Conservation (phyloP, 2,888 invertebrate genomes). For the Epinotia brunnichana region DNA sequence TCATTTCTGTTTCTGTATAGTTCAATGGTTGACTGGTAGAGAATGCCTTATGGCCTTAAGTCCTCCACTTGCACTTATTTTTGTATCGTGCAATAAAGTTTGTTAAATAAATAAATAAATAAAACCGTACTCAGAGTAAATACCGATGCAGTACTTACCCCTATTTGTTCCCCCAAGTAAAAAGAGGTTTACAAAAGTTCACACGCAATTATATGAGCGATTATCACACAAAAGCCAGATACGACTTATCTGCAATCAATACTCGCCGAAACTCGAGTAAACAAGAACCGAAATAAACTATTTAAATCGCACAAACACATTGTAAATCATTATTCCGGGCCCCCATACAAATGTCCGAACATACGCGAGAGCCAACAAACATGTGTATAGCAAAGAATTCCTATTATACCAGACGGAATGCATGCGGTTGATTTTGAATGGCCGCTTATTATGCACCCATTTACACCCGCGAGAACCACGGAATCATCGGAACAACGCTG, state of each 20-base stretch:
- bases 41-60: too few relatives aligned
- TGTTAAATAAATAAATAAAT: too few relatives aligned
- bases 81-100: too few relatives aligned
- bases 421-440: slow-evolving; percentile 80
- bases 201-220: slow-evolving; percentile 36
- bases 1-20: too few relatives aligned
- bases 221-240: slow-evolving; percentile 40
- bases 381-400: slow-evolving; percentile 76
- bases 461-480: slow-evolving; percentile 68
- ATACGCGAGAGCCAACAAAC: slow-evolving; percentile 68
- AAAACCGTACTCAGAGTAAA: not conserved
- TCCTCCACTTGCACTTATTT: too few relatives aligned
- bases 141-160: not conserved
- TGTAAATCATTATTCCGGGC: slow-evolving; percentile 79
- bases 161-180: slow-evolving; percentile 14
- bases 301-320: slow-evolving; percentile 59
- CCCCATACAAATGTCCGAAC: slow-evolving; percentile 78
- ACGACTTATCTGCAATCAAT: slow-evolving; percentile 37
- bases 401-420: slow-evolving; percentile 79
- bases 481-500: slow-evolving; percentile 39
- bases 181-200: slow-evolving; percentile 26
- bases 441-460: slow-evolving; percentile 83
- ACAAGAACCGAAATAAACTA: slow-evolving; percentile 43
- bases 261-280: slow-evolving; percentile 38
- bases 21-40: too few relatives aligned